phyloP scores from a whole-genome alignment of 2,113 vertebrate species.

The Catharus minimus region DNA sequence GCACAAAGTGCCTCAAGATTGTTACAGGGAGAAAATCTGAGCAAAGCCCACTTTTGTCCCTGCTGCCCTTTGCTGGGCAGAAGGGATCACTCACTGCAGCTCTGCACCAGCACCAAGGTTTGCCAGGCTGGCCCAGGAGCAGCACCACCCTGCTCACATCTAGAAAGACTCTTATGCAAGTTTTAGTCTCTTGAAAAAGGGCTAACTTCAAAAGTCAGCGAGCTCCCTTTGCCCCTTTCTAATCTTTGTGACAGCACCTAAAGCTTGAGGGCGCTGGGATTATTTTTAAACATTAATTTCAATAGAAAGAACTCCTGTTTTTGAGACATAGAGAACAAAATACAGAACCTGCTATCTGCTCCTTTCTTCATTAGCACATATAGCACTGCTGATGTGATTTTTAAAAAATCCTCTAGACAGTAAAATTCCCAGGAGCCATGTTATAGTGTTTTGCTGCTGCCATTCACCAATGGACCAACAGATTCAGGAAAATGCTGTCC shows the following conservation, averaged over 20 bases:
- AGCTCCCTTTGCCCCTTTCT: background rate
- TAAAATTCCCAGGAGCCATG: background rate
- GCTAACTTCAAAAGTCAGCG: background rate
- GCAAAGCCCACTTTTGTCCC: background rate
- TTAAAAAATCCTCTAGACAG: background rate
- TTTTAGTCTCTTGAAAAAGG: background rate
- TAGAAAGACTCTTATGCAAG: background rate
- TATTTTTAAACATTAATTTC: background rate
- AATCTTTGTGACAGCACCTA: background rate
- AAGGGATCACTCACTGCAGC: background rate
- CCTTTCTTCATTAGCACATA: background rate
- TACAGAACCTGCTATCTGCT: background rate
- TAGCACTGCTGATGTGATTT: background rate
- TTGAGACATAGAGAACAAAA: background rate
- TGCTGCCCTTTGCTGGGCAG: background rate
- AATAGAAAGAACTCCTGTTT: background rate
- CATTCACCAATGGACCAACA: background rate
- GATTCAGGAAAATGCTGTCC: background rate
- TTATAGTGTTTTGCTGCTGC: background rate
- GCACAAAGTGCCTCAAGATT: background rate
- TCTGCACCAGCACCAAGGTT: background rate
- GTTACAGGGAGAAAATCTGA: background rate
- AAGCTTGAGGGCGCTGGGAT: background rate
- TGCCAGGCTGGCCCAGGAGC: background rate
- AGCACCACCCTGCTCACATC: background rate